phyloP scores from a whole-genome alignment of 2,888 invertebrate species.

The Cheilosia urbana region DNA sequence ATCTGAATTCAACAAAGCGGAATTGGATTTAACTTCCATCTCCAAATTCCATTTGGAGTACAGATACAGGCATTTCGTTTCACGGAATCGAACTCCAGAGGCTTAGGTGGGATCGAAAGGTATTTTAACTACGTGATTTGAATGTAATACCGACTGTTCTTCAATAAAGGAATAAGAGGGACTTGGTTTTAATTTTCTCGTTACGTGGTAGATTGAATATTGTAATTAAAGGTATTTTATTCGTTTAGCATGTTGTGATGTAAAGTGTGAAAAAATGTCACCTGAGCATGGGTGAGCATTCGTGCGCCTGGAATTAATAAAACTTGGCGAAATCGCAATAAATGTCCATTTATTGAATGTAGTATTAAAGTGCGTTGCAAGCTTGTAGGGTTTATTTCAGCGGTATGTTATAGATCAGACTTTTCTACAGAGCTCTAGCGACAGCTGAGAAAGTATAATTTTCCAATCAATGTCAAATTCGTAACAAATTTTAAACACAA shows the following conservation, averaged over 20 bases:
- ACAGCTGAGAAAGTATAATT: too few relatives aligned
- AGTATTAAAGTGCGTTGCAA: background rate
- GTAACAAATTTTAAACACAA: background rate
- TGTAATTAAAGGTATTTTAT: constrained; percentile 42
- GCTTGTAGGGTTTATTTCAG: background rate
- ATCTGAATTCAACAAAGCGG: constrained; percentile 26
- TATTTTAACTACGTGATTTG: constrained; percentile 53
- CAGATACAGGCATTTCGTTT: constrained; percentile 4
- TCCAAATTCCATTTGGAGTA: constrained; percentile 3
- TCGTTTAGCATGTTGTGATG: background rate
- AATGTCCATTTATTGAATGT: background rate
- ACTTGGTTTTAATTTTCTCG: constrained; percentile 39
- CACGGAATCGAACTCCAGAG: constrained; percentile 24
- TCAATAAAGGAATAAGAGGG: background rate
- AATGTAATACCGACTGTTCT: constrained; percentile 24
- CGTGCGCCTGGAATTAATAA: background rate
- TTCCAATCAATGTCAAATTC: too few relatives aligned
- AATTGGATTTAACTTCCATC: constrained; percentile 43
- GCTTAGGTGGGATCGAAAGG: constrained; percentile 29
- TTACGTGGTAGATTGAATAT: constrained; percentile 58
- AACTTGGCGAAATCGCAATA: background rate
- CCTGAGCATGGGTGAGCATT: background rate
- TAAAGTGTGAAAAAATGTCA: constrained; percentile 4
- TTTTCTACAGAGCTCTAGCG: too few relatives aligned
- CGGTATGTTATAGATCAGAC: background rate